Evolutionary conservation across 2,888 invertebrate genomes (phyloP), one percentile per base, ranked within the genome.

Genomic region (Aleiodes testaceus): DNA sequence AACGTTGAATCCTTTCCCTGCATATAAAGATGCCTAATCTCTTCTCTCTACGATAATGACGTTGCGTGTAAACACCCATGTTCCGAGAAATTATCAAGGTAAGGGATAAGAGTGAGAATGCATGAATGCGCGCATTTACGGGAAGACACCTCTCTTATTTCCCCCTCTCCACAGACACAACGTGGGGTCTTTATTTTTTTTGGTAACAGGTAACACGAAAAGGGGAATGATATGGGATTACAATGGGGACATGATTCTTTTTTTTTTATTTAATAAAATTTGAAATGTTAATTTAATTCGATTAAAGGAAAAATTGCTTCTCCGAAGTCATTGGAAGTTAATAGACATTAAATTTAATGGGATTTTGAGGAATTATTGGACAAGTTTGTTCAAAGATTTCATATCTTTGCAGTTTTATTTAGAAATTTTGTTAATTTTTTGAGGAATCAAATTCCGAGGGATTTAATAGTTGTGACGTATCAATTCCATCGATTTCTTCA

Each of bases 21-120:
- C 72, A 59, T 67, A 68, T 69, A 67, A 65, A 36, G 70, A 72
- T 73, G 73, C 73, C 75, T 75, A 77, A 77, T 77, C 75, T 75
- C 72, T 72, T 69, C 63, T 63, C 67, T 59, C 66, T 16, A 70
- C 71, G 75, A 77, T 77, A 77, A 77, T 77, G 75, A 73, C 65
- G 65, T 73, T 68, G 65, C 75, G 75, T 75, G 74, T 77, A 77
- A 77, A 77, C 77, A 77, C 66, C 52, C 68, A 69, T 66, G 59
- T 42, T 66, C 65, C 67, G 66, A 71, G 50, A 73, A 75, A 77
- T 75, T 77, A 75, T 75, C 74, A 75, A 72, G 45, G 52, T 16
- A 64, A 69, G 20, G 64, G 5, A 30, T 16, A 30, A 55, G 16
- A 50, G 50, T 20, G 12, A 61, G 49, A 12, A 49, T 53, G 53